A percentile compares a stretch with the other conserved stretches of the same genome.
phyloP scores from a whole-genome alignment of 2,797 vertebrate species.

The Halcyon badia region DNA sequence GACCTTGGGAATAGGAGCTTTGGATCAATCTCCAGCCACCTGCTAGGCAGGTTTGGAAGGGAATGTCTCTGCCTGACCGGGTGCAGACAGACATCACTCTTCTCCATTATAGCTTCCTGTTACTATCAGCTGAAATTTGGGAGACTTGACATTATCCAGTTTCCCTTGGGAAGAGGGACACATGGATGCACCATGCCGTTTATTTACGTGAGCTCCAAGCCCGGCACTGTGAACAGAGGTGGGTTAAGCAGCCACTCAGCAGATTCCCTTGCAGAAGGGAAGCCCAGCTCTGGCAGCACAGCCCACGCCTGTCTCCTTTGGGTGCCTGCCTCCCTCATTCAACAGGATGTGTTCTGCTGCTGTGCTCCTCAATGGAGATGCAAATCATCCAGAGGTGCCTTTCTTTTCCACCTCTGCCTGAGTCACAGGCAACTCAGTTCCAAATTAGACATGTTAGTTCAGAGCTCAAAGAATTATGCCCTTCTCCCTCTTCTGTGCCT shows the following conservation, averaged over 20 bases:
- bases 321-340: fast-evolving
- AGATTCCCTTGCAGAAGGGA: neutral
- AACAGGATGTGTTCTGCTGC: neutral
- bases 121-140: neutral
- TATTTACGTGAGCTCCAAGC: neutral
- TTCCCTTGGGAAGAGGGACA: neutral
- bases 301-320: neutral
- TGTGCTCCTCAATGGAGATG: neutral
- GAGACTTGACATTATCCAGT: neutral
- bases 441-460: neutral
- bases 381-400: neutral
- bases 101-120: fast-evolving
- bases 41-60: neutral
- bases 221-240: neutral
- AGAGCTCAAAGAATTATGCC: neutral
- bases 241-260: fast-evolving
- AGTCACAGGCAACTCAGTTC: neutral
- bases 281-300: neutral
- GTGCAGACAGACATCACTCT: neutral
- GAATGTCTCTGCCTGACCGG: neutral
- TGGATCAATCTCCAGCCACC: neutral
- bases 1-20: neutral
- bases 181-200: neutral
- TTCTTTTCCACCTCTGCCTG: neutral
- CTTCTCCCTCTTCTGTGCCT: neutral